phyloP scores from a whole-genome alignment of 2,797 vertebrate genomes.

The Echiichthys vipera region DNA sequence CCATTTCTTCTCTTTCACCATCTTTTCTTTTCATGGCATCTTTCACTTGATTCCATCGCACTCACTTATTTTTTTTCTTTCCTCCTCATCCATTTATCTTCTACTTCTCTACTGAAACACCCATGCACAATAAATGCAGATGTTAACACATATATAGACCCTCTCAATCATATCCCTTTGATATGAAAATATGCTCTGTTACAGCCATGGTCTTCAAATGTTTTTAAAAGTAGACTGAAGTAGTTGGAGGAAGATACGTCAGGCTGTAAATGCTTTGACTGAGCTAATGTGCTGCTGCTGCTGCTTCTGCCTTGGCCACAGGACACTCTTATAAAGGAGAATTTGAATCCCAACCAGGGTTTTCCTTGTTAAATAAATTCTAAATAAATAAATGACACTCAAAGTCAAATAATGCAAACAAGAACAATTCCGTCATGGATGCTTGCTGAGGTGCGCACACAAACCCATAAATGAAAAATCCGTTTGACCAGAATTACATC shows the following conservation, averaged over 20 bases:
- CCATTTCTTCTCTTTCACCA: conserved; percentile 2
- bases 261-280: no score
- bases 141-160: conserved; percentile 30
- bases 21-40: conserved; percentile 22
- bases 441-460: conserved; percentile 2
- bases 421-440: conserved; percentile 24
- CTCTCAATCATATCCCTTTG: conserved; percentile 37
- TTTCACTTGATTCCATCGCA: conserved; percentile 20
- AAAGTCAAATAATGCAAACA: conserved; percentile 42
- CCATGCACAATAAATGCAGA: conserved; percentile 27
- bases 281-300: no score
- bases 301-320: no score
- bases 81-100: conserved; percentile 16
- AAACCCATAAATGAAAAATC: conserved; percentile 14
- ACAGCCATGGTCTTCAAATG: conserved; percentile 11
- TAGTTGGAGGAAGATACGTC: no score
- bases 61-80: conserved; percentile 3
- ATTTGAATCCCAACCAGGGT: no score
- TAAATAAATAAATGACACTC: no score
- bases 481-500: conserved; percentile 33
- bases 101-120: conserved; percentile 8
- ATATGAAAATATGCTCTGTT: conserved; percentile 28
- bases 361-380: no score
- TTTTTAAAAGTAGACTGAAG: no score
- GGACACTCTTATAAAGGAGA: no score